These are phyloP conservation scores for Tribolium castaneum DNA, from an alignment of 1,140 invertebrate genomes.

Conservation along the genomic window DNA sequence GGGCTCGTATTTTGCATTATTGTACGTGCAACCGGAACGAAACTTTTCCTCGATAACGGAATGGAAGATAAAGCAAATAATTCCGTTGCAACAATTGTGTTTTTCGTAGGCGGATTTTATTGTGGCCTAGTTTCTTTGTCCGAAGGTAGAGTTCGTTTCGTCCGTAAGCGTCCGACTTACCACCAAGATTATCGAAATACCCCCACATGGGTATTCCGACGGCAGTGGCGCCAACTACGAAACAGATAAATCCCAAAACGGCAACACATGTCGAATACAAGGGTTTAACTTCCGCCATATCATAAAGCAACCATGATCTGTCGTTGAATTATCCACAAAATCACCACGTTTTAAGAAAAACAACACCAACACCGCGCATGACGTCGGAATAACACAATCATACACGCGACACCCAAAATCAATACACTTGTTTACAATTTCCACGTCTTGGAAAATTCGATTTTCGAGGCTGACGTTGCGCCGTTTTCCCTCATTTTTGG, in stretches of 20 bases:
- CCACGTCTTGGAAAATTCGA: constrained; percentile 34
- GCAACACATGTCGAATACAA: constrained; percentile 80
- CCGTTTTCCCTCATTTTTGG: constrained; percentile 15
- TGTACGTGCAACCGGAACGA: background rate
- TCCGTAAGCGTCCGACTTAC: constrained; percentile 62
- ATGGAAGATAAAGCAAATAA: background rate
- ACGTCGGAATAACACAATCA: constrained; percentile 15
- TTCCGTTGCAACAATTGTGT: background rate
- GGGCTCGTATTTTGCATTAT: background rate
- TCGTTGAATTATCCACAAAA: constrained; percentile 14
- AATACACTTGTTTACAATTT: constrained; percentile 45
- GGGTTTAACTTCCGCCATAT: constrained; percentile 66
- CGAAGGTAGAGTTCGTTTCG: background rate
- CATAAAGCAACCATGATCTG: constrained; percentile 45
- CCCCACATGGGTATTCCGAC: constrained; percentile 83
- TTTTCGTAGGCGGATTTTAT: background rate
- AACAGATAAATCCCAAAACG: constrained; percentile 79
- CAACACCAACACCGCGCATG: constrained; percentile 39
- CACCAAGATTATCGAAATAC: constrained; percentile 75
- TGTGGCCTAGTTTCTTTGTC: constrained; percentile 1
- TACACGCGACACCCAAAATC: constrained; percentile 40
- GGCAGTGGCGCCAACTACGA: constrained; percentile 79
- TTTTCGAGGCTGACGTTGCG: constrained; percentile 36
- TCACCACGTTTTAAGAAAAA: constrained; percentile 16
- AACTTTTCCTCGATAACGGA: background rate